Evolutionary conservation across 2,113 vertebrate genomes (phyloP), one percentile per base, ranked within the genome.

Genomic region (Trematomus loennbergii): DNA sequence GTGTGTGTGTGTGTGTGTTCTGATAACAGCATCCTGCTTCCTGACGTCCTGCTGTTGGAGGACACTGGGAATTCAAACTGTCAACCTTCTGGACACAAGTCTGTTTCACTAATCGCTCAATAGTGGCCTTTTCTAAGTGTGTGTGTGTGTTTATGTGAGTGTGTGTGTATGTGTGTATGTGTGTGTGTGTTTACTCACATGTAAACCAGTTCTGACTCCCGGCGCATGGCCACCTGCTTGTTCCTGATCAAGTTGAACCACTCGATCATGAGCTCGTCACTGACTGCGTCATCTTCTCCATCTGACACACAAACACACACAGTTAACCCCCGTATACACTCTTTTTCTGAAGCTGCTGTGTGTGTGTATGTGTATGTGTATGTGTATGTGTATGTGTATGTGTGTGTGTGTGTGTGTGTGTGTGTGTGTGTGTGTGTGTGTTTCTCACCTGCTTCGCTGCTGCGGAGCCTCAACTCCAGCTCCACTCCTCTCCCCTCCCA

Each of bases 161-260:
- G 29, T 58, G 49, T 69, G 29, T 67, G 52, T 63, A 1, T 57
- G 49, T 57, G 29, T 72, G 65, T 66, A 48, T 72, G 65, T 66
- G 43, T 75, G 49, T 4, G 71, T 63, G 82, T 52, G n/a, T 67
- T 1, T 33, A 82, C 91, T 92, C 86, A 92, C 90, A 94, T 72
- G 80, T 90, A 92, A 49, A 92, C 85, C 58, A 93, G 95, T 83
- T 99, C 98, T 0, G 97, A 99, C 77, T 99, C 98, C 59, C 96
- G 94, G 62, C 98, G 94, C 85, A 99, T 94, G 89, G 97, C 95
- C 77, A 97, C 91, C 92, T 99, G 97, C 71, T 99, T 99, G 89
- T 97, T 94, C 17, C 97, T 96, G 93, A 99, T 98, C 66, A 99
- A 94, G 87, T 79, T 96, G 94, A 99, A 99, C 98, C 98, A 99